These are phyloP conservation scores for Irena cyanogastra DNA, from an alignment of 2,113 vertebrate species.

Conservation along the genomic window DNA sequence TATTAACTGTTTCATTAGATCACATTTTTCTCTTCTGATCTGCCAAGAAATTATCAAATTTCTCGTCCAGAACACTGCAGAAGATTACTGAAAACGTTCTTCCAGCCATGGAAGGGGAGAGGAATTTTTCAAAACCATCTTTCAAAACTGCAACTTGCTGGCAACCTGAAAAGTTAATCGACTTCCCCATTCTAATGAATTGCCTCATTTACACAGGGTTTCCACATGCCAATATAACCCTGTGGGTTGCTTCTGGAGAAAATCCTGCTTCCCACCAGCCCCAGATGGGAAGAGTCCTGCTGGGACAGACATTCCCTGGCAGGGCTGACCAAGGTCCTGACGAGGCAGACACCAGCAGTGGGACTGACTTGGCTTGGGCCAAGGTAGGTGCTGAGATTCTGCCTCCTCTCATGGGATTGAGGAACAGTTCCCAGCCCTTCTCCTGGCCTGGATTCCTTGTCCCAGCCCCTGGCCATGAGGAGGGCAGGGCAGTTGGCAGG, in stretches of 20 bases:
- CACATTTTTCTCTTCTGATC: neutral
- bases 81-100: neutral
- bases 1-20: neutral
- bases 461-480: neutral
- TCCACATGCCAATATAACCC: neutral
- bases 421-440: neutral
- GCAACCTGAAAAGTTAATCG: neutral
- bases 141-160: neutral
- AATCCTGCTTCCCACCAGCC: neutral
- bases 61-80: neutral
- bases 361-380: neutral
- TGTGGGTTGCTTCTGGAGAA: neutral
- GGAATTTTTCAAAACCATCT: neutral
- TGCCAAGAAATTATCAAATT: neutral
- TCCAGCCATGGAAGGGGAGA: neutral
- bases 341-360: neutral
- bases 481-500: neutral
- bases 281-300: neutral
- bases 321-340: neutral
- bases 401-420: neutral
- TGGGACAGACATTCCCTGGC: neutral
- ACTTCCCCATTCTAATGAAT: neutral
- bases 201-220: neutral
- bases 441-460: neutral
- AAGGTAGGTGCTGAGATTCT: neutral